These are phyloP conservation scores for Apistogramma diplotaenia DNA, from an alignment of 2,113 vertebrate species.

Conservation along the genomic window DNA sequence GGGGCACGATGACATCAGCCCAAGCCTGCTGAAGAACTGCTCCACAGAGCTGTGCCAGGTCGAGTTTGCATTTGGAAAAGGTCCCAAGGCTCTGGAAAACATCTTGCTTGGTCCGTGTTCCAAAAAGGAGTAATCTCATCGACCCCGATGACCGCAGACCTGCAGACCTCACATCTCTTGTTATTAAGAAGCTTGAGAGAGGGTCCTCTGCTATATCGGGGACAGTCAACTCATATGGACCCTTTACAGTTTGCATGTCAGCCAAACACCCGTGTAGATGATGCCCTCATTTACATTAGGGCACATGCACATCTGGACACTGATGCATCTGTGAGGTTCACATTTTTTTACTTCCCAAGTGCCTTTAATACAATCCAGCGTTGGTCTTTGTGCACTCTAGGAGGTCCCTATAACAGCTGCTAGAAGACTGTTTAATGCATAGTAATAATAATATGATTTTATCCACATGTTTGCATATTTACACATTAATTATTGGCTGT, in stretches of 20 bases:
- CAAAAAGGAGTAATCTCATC: background rate
- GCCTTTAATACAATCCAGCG: background rate
- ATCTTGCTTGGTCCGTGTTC: background rate
- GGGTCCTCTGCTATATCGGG: too few relatives aligned
- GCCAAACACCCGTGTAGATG: too few relatives aligned
- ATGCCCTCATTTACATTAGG: too few relatives aligned
- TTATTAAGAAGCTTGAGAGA: background rate
- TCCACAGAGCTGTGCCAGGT: background rate
- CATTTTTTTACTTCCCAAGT: too few relatives aligned
- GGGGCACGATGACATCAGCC: too few relatives aligned
- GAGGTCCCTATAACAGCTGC: background rate
- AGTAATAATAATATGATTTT: background rate
- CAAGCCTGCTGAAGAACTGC: background rate
- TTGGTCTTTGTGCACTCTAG: background rate
- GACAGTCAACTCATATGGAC: too few relatives aligned
- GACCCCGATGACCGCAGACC: background rate
- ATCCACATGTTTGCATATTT: background rate
- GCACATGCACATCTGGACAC: too few relatives aligned
- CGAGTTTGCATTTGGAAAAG: background rate
- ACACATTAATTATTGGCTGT: background rate
- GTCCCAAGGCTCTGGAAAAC: background rate
- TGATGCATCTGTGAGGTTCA: too few relatives aligned
- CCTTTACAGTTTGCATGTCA: too few relatives aligned
- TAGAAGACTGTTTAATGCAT: background rate
- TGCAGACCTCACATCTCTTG: background rate